Conservation (phyloP, 2,888 invertebrate species). For the Craniophora ligustri region DNA sequence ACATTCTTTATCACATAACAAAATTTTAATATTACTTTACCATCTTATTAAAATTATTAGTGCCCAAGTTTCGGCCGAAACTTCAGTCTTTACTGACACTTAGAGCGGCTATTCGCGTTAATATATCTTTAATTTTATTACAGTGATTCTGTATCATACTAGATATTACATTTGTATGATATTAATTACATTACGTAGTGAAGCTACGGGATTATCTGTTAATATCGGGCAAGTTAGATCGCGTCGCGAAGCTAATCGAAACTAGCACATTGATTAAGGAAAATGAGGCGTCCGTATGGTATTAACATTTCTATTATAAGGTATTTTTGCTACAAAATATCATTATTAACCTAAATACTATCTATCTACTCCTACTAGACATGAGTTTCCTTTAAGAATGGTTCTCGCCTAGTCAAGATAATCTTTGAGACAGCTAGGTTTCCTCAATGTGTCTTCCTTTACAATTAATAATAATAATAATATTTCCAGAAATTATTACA, state of each 20-base stretch:
- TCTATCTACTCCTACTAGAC: too few relatives aligned
- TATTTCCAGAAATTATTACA: too few relatives aligned
- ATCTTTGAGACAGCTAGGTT: too few relatives aligned
- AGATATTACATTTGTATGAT: slow-evolving; percentile 18
- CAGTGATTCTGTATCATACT: slow-evolving; percentile 2
- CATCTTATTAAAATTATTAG: slow-evolving; percentile 40
- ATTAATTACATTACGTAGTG: slow-evolving; percentile 22
- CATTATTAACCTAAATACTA: too few relatives aligned
- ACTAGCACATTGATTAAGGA: slow-evolving; percentile 22
- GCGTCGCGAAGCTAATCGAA: slow-evolving; percentile 11
- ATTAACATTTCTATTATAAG: slow-evolving; percentile 35
- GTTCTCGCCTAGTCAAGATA: too few relatives aligned
- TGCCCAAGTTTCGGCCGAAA: slow-evolving; percentile 20
- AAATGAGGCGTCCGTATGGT: slow-evolving; percentile 18
- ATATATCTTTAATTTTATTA: slow-evolving; percentile 36
- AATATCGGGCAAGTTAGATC: slow-evolving; percentile 22
- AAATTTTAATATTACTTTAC: slow-evolving; percentile 19
- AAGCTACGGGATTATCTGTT: slow-evolving; percentile 15
- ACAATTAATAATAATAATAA: too few relatives aligned
- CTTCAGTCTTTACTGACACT: slow-evolving; percentile 23
- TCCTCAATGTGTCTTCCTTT: too few relatives aligned
- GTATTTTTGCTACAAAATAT: neutral
- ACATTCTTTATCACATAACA: slow-evolving; percentile 1
- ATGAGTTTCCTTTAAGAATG: too few relatives aligned
- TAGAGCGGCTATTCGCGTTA: slow-evolving; percentile 25